phyloP scores from a whole-genome alignment of 1,140 invertebrate genomes.

The Acyrthosiphon pisum region DNA sequence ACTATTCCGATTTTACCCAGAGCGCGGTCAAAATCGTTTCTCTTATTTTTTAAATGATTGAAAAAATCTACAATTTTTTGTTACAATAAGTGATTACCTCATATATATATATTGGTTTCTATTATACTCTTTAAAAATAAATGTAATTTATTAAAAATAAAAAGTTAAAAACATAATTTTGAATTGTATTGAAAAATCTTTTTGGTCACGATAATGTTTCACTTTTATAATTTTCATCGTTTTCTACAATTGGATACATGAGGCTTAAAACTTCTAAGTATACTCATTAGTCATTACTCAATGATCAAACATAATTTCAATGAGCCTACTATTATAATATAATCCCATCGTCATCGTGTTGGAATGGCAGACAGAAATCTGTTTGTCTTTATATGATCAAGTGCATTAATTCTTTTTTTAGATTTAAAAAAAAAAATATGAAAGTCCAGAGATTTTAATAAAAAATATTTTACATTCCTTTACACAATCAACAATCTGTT shows the following conservation, averaged over 20 bases:
- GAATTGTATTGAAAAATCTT: slow-evolving; percentile 22
- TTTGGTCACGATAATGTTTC: slow-evolving; percentile 35
- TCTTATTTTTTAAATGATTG: slow-evolving; percentile 11
- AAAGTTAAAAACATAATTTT: slow-evolving; percentile 42
- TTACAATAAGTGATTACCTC: background rate
- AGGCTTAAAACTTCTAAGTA: slow-evolving; percentile 23
- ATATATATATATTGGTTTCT: too few species aligned
- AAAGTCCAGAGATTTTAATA: slow-evolving; percentile 33
- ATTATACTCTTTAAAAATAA: too few species aligned
- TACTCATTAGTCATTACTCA: background rate
- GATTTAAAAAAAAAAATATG: slow-evolving; percentile 59
- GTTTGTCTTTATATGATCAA: slow-evolving; percentile 44
- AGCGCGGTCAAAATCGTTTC: background rate
- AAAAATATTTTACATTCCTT: slow-evolving; percentile 59
- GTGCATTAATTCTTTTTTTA: slow-evolving; percentile 42
- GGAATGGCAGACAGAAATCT: slow-evolving; percentile 44
- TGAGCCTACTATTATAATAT: slow-evolving; percentile 49
- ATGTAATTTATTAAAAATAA: background rate
- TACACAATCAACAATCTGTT: slow-evolving; percentile 58
- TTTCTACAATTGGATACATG: slow-evolving; percentile 23
- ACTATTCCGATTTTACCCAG: background rate
- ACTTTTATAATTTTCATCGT: slow-evolving; percentile 36
- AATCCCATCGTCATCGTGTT: slow-evolving; percentile 51
- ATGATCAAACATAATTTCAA: background rate
- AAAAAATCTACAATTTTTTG: background rate